These are phyloP conservation scores for Sinohyriopsis cumingii DNA, from an alignment of 2,888 invertebrate genomes.

Conservation along the genomic window DNA sequence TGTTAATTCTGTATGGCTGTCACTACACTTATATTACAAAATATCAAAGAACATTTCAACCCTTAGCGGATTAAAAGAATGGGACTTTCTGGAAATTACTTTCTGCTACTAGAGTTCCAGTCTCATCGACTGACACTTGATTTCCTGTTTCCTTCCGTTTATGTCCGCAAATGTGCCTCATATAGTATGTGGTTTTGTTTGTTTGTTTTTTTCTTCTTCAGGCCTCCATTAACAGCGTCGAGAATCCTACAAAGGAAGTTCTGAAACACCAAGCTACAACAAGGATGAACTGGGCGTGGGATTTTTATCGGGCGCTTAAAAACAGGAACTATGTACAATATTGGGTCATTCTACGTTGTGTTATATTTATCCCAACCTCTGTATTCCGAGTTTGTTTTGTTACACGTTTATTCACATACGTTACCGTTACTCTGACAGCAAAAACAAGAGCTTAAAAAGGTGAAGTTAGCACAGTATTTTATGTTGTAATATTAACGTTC, in stretches of 20 bases:
- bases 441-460: constrained; percentile 53
- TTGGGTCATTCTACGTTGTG: constrained; percentile 90
- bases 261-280: constrained; percentile 43
- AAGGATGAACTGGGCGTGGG: constrained; percentile 50
- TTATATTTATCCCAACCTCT: constrained; percentile 86
- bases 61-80: too few relatives aligned
- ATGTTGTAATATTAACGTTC: neutral
- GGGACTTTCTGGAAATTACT: too few relatives aligned
- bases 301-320: constrained; percentile 51
- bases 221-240: constrained; percentile 47
- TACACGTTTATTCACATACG: constrained; percentile 88
- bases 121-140: too few relatives aligned
- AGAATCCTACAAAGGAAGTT: constrained; percentile 43
- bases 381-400: constrained; percentile 90
- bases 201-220: too few relatives aligned
- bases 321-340: constrained; percentile 78
- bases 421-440: constrained; percentile 67
- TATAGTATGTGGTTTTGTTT: neutral
- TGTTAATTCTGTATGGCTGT: too few relatives aligned
- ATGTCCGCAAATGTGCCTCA: too few relatives aligned
- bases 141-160: too few relatives aligned
- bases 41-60: too few relatives aligned
- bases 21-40: too few relatives aligned
- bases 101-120: too few relatives aligned
- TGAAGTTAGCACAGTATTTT: neutral